Conservation (phyloP, 2,888 invertebrate species). For the Fragum whitleyi region DNA sequence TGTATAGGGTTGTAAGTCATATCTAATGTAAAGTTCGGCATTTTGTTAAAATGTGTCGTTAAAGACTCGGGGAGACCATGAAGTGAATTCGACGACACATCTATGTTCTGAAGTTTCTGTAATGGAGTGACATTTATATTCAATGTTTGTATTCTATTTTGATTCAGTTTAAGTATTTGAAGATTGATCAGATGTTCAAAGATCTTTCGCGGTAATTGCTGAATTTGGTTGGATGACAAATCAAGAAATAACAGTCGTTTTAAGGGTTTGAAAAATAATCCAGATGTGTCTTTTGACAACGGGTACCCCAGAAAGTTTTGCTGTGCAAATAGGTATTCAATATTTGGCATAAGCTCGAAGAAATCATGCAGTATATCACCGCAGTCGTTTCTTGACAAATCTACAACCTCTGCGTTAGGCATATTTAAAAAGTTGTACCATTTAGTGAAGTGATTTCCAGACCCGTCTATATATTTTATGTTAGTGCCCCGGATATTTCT, state of each 20-base stretch:
- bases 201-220: neutral
- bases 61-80: conserved; percentile 1
- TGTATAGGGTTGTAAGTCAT: neutral
- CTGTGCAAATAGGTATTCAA: conserved; percentile 32
- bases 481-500: too few relatives aligned
- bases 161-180: conserved; percentile 32
- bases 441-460: conserved; percentile 30
- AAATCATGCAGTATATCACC: neutral
- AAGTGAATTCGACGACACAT: conserved; percentile 36
- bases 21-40: neutral
- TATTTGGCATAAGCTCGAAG: conserved; percentile 3
- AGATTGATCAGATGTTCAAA: neutral
- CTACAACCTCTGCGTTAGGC: conserved; percentile 10
- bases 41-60: neutral
- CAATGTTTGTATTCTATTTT: neutral
- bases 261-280: conserved; percentile 30
- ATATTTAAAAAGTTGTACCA: conserved; percentile 28
- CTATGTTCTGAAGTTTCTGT: conserved; percentile 18
- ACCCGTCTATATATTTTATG: conserved; percentile 29
- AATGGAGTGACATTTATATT: neutral
- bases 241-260: conserved; percentile 25
- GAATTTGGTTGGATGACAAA: conserved; percentile 33
- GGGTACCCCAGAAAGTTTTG: conserved; percentile 37
- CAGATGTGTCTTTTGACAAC: conserved; percentile 6
- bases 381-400: conserved; percentile 40